phyloP scores from a whole-genome alignment of 2,797 vertebrate genomes.

The Leptatherina wallacei region DNA sequence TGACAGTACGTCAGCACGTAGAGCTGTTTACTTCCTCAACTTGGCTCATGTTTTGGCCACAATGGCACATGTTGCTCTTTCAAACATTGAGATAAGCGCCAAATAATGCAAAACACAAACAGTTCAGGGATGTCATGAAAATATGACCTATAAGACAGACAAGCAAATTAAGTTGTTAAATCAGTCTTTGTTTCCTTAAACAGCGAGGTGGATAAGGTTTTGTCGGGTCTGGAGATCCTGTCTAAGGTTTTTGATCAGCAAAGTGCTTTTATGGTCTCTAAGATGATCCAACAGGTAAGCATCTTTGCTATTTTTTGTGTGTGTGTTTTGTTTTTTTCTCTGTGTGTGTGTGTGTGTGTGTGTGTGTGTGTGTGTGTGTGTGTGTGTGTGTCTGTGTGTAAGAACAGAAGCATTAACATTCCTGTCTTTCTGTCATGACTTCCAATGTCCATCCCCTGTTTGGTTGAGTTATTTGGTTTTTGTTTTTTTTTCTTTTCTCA shows the following conservation, averaged over 20 bases:
- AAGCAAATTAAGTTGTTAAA: neutral
- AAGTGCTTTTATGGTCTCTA: constrained; percentile 91
- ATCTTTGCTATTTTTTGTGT: constrained; percentile 1
- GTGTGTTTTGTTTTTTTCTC: too few species aligned
- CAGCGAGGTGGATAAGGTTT: constrained; percentile 95
- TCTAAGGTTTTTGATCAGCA: constrained; percentile 98
- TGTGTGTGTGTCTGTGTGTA: too few species aligned
- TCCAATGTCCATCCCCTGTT: neutral
- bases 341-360: neutral
- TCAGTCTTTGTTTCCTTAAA: constrained; percentile 19
- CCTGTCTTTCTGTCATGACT: neutral
- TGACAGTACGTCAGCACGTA: neutral
- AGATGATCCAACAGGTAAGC: constrained; percentile 93
- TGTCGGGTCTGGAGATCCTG: constrained; percentile 93
- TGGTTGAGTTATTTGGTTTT: too few species aligned
- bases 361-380: too few species aligned
- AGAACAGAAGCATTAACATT: neutral
- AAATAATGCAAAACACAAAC: too few species aligned
- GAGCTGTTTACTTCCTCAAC: neutral
- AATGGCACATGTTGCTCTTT: constrained; percentile 10
- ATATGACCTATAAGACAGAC: neutral
- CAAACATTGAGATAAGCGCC: constrained; percentile 1
- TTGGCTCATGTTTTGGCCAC: constrained; percentile 28
- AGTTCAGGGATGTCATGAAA: too few species aligned
- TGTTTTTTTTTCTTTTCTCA: neutral